Evolutionary conservation across 2,888 invertebrate species (phyloP), one percentile per base, ranked within the genome.

Genomic region (Diadromus collaris): DNA sequence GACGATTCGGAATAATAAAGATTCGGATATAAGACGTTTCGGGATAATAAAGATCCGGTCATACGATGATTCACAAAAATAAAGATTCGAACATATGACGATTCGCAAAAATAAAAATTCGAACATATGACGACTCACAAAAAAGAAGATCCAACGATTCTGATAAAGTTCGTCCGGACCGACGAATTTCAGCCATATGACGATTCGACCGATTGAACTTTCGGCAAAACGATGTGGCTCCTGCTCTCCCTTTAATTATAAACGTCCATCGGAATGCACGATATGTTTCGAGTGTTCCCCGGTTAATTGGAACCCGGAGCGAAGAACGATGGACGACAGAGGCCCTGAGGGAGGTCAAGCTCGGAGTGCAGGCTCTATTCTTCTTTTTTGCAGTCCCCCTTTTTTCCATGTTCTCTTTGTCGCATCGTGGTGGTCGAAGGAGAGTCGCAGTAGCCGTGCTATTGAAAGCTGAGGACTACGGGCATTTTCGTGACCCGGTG

Each of bases 401-500:
- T 63, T 32, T 56, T 34, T 46, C n/a, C 41, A 29, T 64, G 13
- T 56, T 6, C 27, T 16, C 74, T 58, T 46, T 61, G 63, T 48
- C 64, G 46, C 64, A 48, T 71, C 78, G 38, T 24, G 24, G 67
- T 68, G 79, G 67, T 46, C 63, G 61, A 60, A 60, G 68, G 46
- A 67, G 63, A 63, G 38, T 68, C 71, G 61, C 54, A 46, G 64
- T 29, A 75, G 63, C 24, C 41, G 54, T 58, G 64, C 71, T 71
- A 71, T 68, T 75, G 75, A 68, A 72, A 76, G 46, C 46, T 46
- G 67, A 75, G 29, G 78, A 75, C 75, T 56, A 38, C 19, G 56
- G 61, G 78, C 75, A 76, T 79, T 79, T 76, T 65, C 71, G 56
- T 79, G 71, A 71, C 75, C 70, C 48, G 54, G 51, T 51, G 65